Evolutionary conservation across 2,113 vertebrate species (phyloP).

Genomic region (Ameiurus melas): DNA sequence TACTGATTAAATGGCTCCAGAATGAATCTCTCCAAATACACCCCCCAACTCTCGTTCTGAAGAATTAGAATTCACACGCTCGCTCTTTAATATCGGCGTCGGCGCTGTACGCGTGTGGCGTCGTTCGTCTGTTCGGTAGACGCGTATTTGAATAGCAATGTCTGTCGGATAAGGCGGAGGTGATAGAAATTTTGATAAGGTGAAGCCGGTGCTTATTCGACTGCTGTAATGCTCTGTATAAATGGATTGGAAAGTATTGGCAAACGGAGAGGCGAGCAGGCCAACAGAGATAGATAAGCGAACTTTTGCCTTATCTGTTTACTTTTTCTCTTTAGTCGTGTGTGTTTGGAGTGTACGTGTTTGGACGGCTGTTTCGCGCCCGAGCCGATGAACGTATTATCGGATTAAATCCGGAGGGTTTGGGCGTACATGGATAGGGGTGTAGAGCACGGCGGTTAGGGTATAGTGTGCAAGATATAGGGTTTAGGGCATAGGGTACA

Average conservation of each 20-base stretch:
- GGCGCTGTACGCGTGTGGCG: too few relatives aligned
- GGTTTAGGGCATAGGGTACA: background rate
- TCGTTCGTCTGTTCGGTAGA: constrained; percentile 3
- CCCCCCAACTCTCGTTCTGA: background rate
- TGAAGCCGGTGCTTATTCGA: constrained; percentile 40
- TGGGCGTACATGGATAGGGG: background rate
- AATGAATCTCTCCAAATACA: background rate
- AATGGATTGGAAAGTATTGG: constrained; percentile 61
- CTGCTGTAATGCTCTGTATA: constrained; percentile 49
- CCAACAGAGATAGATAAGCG: constrained; percentile 58
- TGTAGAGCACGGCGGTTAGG: background rate
- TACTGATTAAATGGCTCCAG: constrained; percentile 3
- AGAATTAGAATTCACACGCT: background rate
- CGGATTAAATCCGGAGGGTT: background rate
- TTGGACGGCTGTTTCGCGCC: constrained; percentile 40
- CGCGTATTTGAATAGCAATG: constrained; percentile 11
- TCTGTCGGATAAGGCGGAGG: constrained; percentile 44
- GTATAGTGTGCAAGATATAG: background rate
- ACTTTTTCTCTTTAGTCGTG: constrained; percentile 57
- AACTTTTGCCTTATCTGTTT: constrained; percentile 50
- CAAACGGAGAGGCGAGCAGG: constrained; percentile 51
- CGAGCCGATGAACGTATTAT: background rate
- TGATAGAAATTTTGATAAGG: constrained; percentile 53
- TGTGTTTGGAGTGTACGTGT: background rate
- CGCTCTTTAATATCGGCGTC: constrained; percentile 1